Conservation (phyloP, 2,113 vertebrate genomes). For the Baryphthengus martii region DNA sequence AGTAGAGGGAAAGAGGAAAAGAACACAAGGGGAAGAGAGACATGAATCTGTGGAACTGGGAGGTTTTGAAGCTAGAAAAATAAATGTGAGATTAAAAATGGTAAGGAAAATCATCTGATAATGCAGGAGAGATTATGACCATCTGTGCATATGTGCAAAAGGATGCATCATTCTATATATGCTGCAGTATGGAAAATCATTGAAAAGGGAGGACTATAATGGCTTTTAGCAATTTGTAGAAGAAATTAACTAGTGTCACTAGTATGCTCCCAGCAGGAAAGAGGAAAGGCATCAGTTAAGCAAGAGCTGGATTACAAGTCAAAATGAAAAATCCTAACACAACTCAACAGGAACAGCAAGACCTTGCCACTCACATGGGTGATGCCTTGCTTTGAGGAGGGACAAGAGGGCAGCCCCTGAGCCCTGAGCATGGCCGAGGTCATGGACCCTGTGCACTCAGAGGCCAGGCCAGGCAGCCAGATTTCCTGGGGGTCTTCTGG, state of each 20-base stretch:
- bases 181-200: background rate
- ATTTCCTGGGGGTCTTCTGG: background rate
- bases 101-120: background rate
- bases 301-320: background rate
- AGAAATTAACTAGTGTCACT: background rate
- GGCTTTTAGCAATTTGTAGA: background rate
- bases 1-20: background rate
- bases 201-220: background rate
- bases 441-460: fast-evolving
- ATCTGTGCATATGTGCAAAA: background rate
- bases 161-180: background rate
- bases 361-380: background rate
- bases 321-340: background rate
- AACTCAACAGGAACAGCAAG: background rate
- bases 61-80: background rate
- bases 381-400: background rate
- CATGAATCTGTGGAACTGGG: background rate
- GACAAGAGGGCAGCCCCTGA: background rate
- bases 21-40: background rate
- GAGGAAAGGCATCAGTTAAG: background rate
- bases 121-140: background rate
- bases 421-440: fast-evolving
- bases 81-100: background rate
- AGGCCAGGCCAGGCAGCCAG: fast-evolving
- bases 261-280: background rate